A percentile compares a stretch with the other conserved stretches of the same genome.
These are phyloP conservation scores for Eueremaeus valkanovi DNA, from an alignment of 2,888 invertebrate genomes.

Conservation along the genomic window DNA sequence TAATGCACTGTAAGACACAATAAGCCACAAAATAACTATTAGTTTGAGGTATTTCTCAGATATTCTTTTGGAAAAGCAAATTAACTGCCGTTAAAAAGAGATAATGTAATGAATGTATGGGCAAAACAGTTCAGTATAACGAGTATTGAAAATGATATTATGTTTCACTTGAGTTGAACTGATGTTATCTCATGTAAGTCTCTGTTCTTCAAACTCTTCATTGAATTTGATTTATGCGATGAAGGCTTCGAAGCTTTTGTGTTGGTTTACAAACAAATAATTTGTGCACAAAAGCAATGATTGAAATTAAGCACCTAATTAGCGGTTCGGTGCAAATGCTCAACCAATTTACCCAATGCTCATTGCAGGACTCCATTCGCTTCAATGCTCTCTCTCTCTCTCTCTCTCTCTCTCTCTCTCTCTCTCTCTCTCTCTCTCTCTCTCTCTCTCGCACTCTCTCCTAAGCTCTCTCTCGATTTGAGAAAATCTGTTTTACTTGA, in stretches of 20 bases:
- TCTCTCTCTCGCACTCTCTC: no score
- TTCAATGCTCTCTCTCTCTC: slow-evolving; percentile 20
- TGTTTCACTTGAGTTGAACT: neutral
- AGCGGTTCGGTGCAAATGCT: slow-evolving; percentile 16
- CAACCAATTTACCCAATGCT: neutral
- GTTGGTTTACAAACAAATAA: slow-evolving; percentile 16
- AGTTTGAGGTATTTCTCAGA: neutral
- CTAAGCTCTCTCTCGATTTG: neutral
- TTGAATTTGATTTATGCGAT: slow-evolving; percentile 32
- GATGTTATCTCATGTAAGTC: neutral
- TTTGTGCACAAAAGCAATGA: slow-evolving; percentile 8
- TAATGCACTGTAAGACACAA: neutral
- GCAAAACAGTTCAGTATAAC: neutral
- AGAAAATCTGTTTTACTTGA: neutral
- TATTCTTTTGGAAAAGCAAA: neutral
- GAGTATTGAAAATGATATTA: neutral
- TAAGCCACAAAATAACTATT: neutral
- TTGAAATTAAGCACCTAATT: slow-evolving; percentile 23
- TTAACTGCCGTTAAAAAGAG: neutral
- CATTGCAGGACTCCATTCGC: no score
- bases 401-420: no score
- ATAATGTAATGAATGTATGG: neutral
- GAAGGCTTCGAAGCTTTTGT: neutral
- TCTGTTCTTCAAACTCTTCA: neutral
- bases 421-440: no score